A percentile compares a stretch with the other conserved stretches of the same genome.
Conservation (phyloP, 2,113 vertebrate genomes). For the Pelecanus crispus region DNA sequence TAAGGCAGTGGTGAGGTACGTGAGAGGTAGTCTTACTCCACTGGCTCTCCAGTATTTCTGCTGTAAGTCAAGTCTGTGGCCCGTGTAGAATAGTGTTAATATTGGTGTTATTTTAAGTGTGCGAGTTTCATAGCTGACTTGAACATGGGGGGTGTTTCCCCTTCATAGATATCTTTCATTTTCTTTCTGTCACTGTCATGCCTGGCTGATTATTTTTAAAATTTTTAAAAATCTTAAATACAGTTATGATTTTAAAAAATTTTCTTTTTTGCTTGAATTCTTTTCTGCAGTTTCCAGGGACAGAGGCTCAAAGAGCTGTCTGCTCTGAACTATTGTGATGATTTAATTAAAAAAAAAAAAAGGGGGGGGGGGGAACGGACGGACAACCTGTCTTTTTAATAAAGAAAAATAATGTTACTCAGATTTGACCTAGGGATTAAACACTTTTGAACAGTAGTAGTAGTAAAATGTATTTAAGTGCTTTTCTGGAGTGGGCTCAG, state of each 20-base stretch:
- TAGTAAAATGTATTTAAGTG: background rate
- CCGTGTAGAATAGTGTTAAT: background rate
- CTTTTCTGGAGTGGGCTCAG: constrained; percentile 29
- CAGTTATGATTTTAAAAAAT: background rate
- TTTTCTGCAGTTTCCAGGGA: background rate
- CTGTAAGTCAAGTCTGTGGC: background rate
- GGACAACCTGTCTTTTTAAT: background rate
- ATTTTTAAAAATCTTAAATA: background rate
- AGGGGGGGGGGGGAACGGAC: too few species aligned
- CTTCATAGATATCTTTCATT: too few species aligned
- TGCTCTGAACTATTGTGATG: background rate
- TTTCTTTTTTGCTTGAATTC: background rate
- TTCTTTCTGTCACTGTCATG: background rate
- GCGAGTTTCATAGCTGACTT: background rate
- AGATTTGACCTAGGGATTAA: background rate
- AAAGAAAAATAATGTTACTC: background rate
- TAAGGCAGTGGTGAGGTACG: background rate
- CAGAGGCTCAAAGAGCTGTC: background rate
- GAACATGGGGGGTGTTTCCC: background rate
- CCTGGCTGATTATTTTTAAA: background rate
- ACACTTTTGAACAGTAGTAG: background rate
- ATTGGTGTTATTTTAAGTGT: background rate
- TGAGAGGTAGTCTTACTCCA: background rate
- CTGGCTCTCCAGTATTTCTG: background rate
- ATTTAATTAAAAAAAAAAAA: background rate